Evolutionary conservation across 1,140 invertebrate genomes (phyloP).

Genomic region (Aleiodes sp.): DNA sequence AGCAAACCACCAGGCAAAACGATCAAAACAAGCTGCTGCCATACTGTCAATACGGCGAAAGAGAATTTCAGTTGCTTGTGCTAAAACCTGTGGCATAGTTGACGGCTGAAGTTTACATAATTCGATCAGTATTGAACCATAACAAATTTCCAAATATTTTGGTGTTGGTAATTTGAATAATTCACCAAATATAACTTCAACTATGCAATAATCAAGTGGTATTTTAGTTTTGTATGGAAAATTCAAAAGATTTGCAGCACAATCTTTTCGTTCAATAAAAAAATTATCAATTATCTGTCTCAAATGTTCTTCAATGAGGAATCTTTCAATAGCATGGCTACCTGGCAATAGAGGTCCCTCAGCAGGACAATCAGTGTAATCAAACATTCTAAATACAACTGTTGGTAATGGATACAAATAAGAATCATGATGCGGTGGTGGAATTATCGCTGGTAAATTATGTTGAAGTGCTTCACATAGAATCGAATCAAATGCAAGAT

Average conservation of each 20-base stretch:
- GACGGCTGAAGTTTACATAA: slow-evolving; percentile 96
- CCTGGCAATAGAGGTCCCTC: slow-evolving; percentile 86
- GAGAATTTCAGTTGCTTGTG: slow-evolving; percentile 96
- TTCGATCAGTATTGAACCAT: slow-evolving; percentile 96
- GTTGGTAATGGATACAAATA: slow-evolving; percentile 90
- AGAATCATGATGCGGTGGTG: slow-evolving; percentile 91
- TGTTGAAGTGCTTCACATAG: slow-evolving; percentile 96
- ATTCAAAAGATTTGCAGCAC: slow-evolving; percentile 88
- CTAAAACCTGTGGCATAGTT: slow-evolving; percentile 95
- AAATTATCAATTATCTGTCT: slow-evolving; percentile 92
- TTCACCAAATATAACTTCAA: slow-evolving; percentile 96
- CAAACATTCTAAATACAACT: slow-evolving; percentile 95
- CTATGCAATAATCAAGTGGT: slow-evolving; percentile 97
- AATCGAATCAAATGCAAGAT: slow-evolving; percentile 94
- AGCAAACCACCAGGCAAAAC: slow-evolving; percentile 97
- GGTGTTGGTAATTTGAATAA: slow-evolving; percentile 92
- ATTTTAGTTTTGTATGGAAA: slow-evolving; percentile 95
- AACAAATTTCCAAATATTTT: slow-evolving; percentile 90
- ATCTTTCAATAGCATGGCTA: slow-evolving; percentile 96
- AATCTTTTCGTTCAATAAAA: slow-evolving; percentile 91
- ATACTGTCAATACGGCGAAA: slow-evolving; percentile 96
- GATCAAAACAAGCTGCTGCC: slow-evolving; percentile 96
- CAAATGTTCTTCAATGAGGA: slow-evolving; percentile 97
- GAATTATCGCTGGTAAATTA: slow-evolving; percentile 87
- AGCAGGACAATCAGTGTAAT: slow-evolving; percentile 97